Base-by-base conservation (phyloP, 2,113 vertebrate species). In the Triplophysa dalaica region DNA sequence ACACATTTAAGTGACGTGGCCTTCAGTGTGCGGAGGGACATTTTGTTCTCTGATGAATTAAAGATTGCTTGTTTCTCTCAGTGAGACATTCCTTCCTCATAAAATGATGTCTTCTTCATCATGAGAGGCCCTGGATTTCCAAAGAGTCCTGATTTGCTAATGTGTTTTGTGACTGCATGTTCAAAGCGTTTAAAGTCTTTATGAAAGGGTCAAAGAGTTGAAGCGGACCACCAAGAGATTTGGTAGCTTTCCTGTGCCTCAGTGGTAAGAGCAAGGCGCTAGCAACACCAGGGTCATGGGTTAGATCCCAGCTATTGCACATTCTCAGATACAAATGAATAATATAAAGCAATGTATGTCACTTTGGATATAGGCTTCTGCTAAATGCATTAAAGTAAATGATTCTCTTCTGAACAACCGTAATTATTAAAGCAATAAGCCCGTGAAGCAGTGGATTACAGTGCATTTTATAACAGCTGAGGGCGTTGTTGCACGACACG, bases 31-130 rank as follows among this genome's bases (percentile, higher is more conserved):
- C 81, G 74, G 66, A 75, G 29, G 81, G 45, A 72, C 66, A 67
- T 29, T 70, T 58, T 76, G 78, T 80, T 77, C 78, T 33, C 22
- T 38, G 22, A 17, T 24, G 50, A 70, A 80, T 79, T 72, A 50
- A 65, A 70, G 45, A 70, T 22, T 43, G 16, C 67, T 69, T 63
- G 48, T 83, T 69, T 75, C 43, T 45, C 17, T 56, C 21, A 41
- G n/a, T 52, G 11, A 79, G 48, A 68, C 60, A 21, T 73, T 69
- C 69, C 77, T 14, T 74, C 21, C 54, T 4, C 13, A 24, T 69
- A 58, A 58, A 58, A 24, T 52, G 12, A 22, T 70, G 22, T n/a
- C 45, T 24, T 16, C n/a, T 45, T 7, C 2, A 11, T 70, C 21
- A 43, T 22, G 17, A 48, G 22, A 56, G 69, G 2, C 69, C 24